Base-by-base conservation (phyloP, 2,113 vertebrate genomes). In the Alexandromys fortis region DNA sequence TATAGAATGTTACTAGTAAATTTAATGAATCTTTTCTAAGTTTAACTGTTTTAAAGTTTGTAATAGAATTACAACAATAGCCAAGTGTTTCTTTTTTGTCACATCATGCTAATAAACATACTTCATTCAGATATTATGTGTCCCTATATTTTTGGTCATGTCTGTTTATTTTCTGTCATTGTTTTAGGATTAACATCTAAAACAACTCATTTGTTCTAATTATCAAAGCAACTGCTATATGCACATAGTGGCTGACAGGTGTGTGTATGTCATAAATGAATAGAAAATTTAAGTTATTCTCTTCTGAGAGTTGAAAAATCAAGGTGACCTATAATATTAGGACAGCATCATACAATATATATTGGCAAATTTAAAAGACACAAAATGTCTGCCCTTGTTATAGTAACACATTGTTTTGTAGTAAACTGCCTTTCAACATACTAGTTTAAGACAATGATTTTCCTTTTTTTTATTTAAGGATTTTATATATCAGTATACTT, bases 201-300 rank as follows among this genome's bases (percentile, higher is more conserved):
- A 83, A 30, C 85, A 75, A 86, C 90, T 79, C 68, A 16, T 86
- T 65, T 86, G 55, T 96, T 93, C 91, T 70, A 91, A 86, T 96
- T 93, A 79, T 90, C 35, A 68, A 17, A 58, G 68, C 91, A 52
- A 94, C 75, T 89, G 2, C 76, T n/a, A 55, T 30, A 47, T 4
- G 91, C 55, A 35, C 58, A 88, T 21, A 89, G 47, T 81, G 79
- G 9, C 58, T 78, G 86, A 79, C 24, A 93, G 49, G 72, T 86
- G 3, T 81, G 10, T 72, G 0, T 77, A 86, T 7, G 82, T 82
- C n/a, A 86, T 61, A 58, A 73, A 76, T 81, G 12, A 72, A 96
- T 89, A 78, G 28, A 82, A 81, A n/a, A 86, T 68, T 86, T 52
- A 89, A 47, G 10, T 65, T 35, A 3, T 86, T 8, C 45, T 21